phyloP scores from a whole-genome alignment of 2,797 vertebrate species.

The Epinephelus malabaricus region DNA sequence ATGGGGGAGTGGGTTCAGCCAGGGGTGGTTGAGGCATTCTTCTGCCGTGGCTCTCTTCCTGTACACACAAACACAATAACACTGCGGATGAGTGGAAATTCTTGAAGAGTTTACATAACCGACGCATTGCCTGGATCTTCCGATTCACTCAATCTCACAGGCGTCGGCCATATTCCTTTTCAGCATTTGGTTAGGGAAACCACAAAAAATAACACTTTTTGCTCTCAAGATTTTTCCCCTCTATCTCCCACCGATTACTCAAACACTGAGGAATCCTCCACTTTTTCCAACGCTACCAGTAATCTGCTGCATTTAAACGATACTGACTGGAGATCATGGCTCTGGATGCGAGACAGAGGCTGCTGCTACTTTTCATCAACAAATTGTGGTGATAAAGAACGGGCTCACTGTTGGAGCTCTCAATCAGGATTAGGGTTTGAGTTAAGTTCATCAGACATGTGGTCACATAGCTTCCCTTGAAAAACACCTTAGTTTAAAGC shows the following conservation, averaged over 20 bases:
- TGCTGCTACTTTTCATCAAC: slow-evolving; percentile 53
- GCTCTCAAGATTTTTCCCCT: slow-evolving; percentile 27
- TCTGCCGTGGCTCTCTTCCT: slow-evolving; percentile 88
- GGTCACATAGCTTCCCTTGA: neutral
- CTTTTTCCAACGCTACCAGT: slow-evolving; percentile 58
- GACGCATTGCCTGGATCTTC: slow-evolving; percentile 48
- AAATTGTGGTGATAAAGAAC: slow-evolving; percentile 50
- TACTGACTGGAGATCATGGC: slow-evolving; percentile 53
- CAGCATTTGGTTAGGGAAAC: slow-evolving; percentile 59
- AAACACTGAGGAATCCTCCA: slow-evolving; percentile 71
- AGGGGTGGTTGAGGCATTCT: slow-evolving; percentile 87
- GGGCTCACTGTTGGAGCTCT: slow-evolving; percentile 22
- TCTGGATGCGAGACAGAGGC: slow-evolving; percentile 51
- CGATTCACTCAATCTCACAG: slow-evolving; percentile 28
- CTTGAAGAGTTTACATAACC: slow-evolving; percentile 67
- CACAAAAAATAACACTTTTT: slow-evolving; percentile 54
- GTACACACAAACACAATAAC: slow-evolving; percentile 77
- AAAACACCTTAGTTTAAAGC: neutral
- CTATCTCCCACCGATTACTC: slow-evolving; percentile 61
- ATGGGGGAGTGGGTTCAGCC: slow-evolving; percentile 78
- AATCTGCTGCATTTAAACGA: slow-evolving; percentile 70
- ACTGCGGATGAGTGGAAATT: slow-evolving; percentile 73
- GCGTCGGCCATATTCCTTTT: slow-evolving; percentile 53
- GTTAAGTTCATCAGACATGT: neutral
- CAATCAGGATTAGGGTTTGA: slow-evolving; percentile 28